Evolutionary conservation across 2,113 vertebrate genomes (phyloP), one percentile per base, ranked within the genome.

Genomic region (Lophotis ruficrista): DNA sequence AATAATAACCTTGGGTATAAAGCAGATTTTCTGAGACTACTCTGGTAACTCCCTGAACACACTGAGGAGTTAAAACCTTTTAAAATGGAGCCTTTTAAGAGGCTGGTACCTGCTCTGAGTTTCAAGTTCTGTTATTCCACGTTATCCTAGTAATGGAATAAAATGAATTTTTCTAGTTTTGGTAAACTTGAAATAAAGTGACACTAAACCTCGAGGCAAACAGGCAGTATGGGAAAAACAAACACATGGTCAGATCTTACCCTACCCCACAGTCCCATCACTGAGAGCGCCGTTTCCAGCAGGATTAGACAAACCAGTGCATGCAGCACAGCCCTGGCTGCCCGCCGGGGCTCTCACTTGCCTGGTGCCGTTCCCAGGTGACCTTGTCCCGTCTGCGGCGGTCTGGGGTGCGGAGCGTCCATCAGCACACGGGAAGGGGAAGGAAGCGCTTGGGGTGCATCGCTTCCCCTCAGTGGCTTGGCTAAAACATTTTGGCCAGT

Each of bases 361-460:
- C 56, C 64, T 75, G 64, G 37, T 87, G 41, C 85, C 2, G 1
- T 35, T 37, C 30, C 35, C 1, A 1, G 27, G 30, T 50, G 33
- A 20, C 21, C 9, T 2, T 23, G 37, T 58, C 73, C 71, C 69
- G 70, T 12, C 77, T 0, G 13, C 4, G 0, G 10, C 1, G 1
- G 4, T 17, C 35, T 3, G 17, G 47, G 62, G 17, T 17, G 18
- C 2, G 0, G 73, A 65, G 73, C 65, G 0, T 47, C 54, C 56
- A 8, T 7, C 62, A 33, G 70, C 70, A 56, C 20, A 10, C 0
- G 4, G 14, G 22, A 60, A n/a, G 6, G 21, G 51, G 37, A 38
- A 37, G 51, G 37, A 38, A 37, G 31, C 5, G 2, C 12, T 15
- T 30, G 27, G 37, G 7, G 3, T 33, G 35, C 4, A 2, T 24